phyloP scores from a whole-genome alignment of 2,797 vertebrate species.

The Coendou prehensilis region DNA sequence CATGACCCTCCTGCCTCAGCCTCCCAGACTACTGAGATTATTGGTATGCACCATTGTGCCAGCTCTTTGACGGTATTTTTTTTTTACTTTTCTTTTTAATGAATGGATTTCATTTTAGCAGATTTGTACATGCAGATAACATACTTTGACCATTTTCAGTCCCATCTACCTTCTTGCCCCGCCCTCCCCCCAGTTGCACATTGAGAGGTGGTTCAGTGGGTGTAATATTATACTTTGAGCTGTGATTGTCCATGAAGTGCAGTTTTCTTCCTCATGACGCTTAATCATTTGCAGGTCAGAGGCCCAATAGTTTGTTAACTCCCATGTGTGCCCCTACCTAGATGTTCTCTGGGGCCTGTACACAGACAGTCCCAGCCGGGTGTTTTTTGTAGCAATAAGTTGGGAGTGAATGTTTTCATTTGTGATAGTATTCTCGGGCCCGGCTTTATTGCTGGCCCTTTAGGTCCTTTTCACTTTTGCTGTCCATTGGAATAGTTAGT shows the following conservation, averaged over 20 bases:
- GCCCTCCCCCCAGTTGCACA: neutral
- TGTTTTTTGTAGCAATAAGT: slow-evolving; percentile 3
- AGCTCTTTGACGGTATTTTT: neutral
- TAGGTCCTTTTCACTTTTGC: neutral
- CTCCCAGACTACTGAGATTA: neutral
- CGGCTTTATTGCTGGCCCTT: neutral
- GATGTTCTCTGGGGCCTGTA: neutral
- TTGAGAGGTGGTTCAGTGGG: neutral
- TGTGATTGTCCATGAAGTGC: neutral
- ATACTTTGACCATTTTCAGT: neutral
- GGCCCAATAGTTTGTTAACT: neutral
- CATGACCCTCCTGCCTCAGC: neutral
- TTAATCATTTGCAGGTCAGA: neutral
- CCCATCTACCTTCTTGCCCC: neutral
- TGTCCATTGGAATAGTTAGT: neutral
- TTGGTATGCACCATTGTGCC: neutral
- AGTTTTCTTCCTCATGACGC: slow-evolving; percentile 21
- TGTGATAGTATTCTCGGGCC: neutral
- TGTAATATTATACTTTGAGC: neutral
- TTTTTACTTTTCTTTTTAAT: neutral
- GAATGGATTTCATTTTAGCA: neutral
- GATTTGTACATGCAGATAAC: neutral
- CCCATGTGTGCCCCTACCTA: neutral
- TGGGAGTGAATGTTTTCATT: neutral
- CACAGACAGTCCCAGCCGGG: neutral